Base-by-base conservation (phyloP, 2,888 invertebrate genomes). In the Trypoxylon attenuatum region DNA sequence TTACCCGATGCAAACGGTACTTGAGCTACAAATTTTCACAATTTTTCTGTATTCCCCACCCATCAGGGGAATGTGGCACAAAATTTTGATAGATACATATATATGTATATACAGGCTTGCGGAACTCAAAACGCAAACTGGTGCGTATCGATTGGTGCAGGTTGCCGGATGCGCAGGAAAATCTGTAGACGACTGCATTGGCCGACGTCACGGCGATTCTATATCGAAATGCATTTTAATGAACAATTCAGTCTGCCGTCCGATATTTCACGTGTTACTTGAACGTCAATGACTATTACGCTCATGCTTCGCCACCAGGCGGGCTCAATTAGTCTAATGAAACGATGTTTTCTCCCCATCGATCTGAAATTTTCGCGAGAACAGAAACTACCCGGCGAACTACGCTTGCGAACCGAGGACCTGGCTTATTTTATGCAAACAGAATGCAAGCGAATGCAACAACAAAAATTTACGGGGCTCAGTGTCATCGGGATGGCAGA, bases 91-190 rank as follows among this genome's bases (percentile, higher is more conserved):
- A n/a, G n/a, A n/a, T n/a, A n/a, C n/a, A n/a, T n/a, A n/a, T n/a
- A n/a, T n/a, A n/a, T n/a, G n/a, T n/a, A n/a, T n/a, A n/a, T n/a
- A n/a, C n/a, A n/a, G n/a, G n/a, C 33, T 58, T 21, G 51, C 38
- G 19, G 19, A 43, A 45, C 25, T 8, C 51, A 27, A 61, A 61
- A 61, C 38, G 45, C 50, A 21, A 57, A 57, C 46, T 19, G 39
- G 38, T 15, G 21, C 51, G 46, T 47, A 57, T 33, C 13, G 58
- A 62, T 58, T 58, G 23, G 22, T 25, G 38, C 38, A 52, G 58
- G 58, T 58, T 58, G 51, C 52, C 52, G 51, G 46, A 33, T 19
- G 22, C 22, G 21, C 18, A 10, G n/a, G 10, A 45, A 33, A 38
- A 23, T 38, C 33, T 13, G 13, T 33, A 33, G 33, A 13, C 10